Conservation (phyloP, 1,140 invertebrate genomes). For the Leptinotarsa texana region DNA sequence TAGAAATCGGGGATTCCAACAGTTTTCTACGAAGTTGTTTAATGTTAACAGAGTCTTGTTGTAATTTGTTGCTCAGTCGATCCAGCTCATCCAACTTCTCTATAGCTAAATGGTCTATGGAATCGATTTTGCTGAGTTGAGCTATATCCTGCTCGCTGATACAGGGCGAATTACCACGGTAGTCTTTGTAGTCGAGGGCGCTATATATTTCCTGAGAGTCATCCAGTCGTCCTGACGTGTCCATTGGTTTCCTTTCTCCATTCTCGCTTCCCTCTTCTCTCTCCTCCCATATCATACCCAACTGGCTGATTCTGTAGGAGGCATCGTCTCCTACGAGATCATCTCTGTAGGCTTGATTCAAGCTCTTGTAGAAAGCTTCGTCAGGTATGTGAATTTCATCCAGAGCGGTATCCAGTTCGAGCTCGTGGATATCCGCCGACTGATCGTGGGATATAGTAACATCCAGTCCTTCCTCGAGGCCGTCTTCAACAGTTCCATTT, state of each 20-base stretch:
- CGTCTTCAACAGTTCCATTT: slow-evolving; percentile 65
- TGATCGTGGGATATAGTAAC: slow-evolving; percentile 51
- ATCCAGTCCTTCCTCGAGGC: slow-evolving; percentile 65
- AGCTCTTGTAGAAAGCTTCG: slow-evolving; percentile 85
- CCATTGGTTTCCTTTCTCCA: slow-evolving; percentile 57
- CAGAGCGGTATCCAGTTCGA: slow-evolving; percentile 58
- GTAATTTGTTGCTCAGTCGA: slow-evolving; percentile 72
- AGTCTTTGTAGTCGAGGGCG: slow-evolving; percentile 78
- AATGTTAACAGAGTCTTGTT: slow-evolving; percentile 77
- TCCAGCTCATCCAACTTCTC: slow-evolving; percentile 79
- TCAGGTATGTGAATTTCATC: slow-evolving; percentile 67
- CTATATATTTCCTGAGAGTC: slow-evolving; percentile 72
- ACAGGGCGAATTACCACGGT: slow-evolving; percentile 72
- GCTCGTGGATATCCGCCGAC: slow-evolving; percentile 57
- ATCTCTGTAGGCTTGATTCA: slow-evolving; percentile 85
- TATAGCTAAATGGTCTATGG: slow-evolving; percentile 75
- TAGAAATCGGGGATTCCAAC: slow-evolving; percentile 60
- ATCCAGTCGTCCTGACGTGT: slow-evolving; percentile 53
- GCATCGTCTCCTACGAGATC: slow-evolving; percentile 70
- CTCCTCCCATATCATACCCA: slow-evolving; percentile 83
- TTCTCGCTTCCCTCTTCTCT: slow-evolving; percentile 59
- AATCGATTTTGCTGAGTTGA: slow-evolving; percentile 72
- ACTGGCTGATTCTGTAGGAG: slow-evolving; percentile 65
- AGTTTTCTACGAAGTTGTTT: slow-evolving; percentile 74
- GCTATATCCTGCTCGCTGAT: slow-evolving; percentile 78